phyloP scores from a whole-genome alignment of 2,888 invertebrate species.

The Beris morrisii region DNA sequence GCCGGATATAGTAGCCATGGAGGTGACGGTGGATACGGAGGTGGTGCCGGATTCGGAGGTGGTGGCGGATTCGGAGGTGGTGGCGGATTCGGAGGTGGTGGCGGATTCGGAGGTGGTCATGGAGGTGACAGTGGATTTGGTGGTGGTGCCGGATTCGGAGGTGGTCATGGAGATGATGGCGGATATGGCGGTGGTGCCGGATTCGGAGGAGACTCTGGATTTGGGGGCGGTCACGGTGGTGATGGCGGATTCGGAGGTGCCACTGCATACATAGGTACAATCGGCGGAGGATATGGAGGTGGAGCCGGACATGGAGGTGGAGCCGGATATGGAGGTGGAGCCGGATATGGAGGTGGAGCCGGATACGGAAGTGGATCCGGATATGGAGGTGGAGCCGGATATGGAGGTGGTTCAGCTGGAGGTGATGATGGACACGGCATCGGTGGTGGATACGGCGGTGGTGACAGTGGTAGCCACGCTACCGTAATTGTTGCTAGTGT shows the following conservation, averaged over 20 bases:
- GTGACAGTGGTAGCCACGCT: neutral
- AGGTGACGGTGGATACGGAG: conserved; percentile 5
- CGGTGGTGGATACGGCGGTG: conserved; percentile 11
- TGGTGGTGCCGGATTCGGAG: conserved; percentile 18
- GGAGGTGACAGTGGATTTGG: conserved; percentile 24
- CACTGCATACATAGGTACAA: neutral
- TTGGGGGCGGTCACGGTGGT: conserved; percentile 13
- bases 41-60: neutral
- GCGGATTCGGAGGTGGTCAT: conserved; percentile 14
- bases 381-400: neutral
- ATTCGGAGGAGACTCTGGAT: neutral
- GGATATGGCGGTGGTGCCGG: conserved; percentile 20
- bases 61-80: neutral
- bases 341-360: neutral
- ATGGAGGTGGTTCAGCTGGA: conserved; percentile 17
- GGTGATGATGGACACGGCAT: neutral
- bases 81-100: neutral
- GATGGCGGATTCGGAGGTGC: conserved; percentile 1
- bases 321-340: conserved; percentile 15
- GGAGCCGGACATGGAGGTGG: neutral
- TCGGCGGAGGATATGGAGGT: conserved; percentile 8
- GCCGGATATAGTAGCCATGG: conserved; percentile 5
- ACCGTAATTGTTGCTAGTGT: conserved; percentile 14
- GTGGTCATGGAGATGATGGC: conserved; percentile 22
- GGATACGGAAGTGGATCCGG: conserved; percentile 3